A percentile compares a stretch with the other conserved stretches of the same genome.
These are phyloP conservation scores for Ataeniobius toweri DNA, from an alignment of 2,797 vertebrate species.

Conservation along the genomic window DNA sequence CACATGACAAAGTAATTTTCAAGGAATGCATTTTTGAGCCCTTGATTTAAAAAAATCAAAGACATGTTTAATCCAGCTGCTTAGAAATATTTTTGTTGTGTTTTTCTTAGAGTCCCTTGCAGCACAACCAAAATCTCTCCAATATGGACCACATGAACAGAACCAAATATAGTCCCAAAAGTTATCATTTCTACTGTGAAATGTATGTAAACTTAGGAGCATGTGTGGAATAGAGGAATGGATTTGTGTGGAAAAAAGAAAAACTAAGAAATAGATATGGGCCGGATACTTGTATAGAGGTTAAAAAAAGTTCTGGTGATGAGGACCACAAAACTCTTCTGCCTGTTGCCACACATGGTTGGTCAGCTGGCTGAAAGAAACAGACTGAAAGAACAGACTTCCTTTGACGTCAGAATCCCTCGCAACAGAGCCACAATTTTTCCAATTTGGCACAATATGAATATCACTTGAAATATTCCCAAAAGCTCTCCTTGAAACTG, in stretches of 20 bases:
- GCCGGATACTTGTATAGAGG: constrained; percentile 19
- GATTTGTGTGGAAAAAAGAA: constrained; percentile 18
- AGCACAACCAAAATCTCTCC: not conserved
- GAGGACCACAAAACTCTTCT: constrained; percentile 29
- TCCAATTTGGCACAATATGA: no score
- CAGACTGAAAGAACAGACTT: no score
- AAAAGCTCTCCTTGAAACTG: no score
- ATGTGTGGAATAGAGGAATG: constrained; percentile 17
- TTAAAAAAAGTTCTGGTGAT: constrained; percentile 41
- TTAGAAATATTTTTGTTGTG: not conserved
- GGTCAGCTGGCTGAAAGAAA: constrained; percentile 19
- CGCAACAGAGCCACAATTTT: no score
- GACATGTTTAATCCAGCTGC: not conserved
- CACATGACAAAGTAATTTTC: constrained; percentile 12
- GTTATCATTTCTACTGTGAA: constrained; percentile 34
- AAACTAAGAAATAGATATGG: constrained; percentile 27
- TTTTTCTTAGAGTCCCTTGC: not conserved
- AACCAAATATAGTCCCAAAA: constrained; percentile 12
- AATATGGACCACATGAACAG: constrained; percentile 8
- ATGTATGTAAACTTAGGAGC: constrained; percentile 30
- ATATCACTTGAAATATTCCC: no score
- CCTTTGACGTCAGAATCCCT: no score
- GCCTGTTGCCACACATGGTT: not conserved
- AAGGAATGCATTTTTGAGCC: constrained; percentile 5
- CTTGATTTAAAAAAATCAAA: not conserved